Evolutionary conservation across 2,797 vertebrate species (phyloP).

Genomic region (Gymnoscopelus braueri): DNA sequence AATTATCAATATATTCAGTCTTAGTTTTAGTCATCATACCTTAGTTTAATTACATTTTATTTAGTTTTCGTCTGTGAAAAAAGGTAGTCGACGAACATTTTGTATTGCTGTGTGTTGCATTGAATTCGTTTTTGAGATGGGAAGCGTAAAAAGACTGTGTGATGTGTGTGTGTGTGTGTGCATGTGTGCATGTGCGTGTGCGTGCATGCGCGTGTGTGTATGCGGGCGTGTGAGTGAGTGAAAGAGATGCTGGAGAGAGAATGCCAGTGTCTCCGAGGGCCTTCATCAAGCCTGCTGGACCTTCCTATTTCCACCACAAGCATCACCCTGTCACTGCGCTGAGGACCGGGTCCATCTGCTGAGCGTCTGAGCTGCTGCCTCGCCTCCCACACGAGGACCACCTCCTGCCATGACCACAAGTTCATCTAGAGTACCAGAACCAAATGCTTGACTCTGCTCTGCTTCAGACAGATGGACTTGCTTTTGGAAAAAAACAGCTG

Average conservation of each 20-base stretch:
- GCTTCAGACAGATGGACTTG: constrained; percentile 61
- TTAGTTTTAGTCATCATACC: too few species aligned
- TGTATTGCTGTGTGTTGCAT: too few species aligned
- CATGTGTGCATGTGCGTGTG: too few species aligned
- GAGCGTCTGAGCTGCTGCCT: constrained; percentile 60
- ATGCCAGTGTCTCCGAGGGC: not conserved
- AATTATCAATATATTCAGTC: too few species aligned
- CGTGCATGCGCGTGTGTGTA: not conserved
- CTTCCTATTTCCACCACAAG: constrained; percentile 32
- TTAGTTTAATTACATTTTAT: too few species aligned
- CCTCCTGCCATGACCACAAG: constrained; percentile 59
- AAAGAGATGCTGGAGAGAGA: not conserved
- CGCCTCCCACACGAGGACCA: constrained; percentile 42
- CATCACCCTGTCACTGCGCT: constrained; percentile 42
- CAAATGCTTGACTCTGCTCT: constrained; percentile 47
- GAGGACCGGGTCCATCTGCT: constrained; percentile 71
- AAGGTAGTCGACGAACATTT: too few species aligned
- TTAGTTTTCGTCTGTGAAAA: too few species aligned
- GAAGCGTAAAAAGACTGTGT: too few species aligned
- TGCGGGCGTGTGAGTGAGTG: not conserved
- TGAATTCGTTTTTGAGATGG: too few species aligned
- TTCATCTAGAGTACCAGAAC: constrained; percentile 56
- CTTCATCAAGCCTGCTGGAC: not conserved
- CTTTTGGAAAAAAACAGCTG: constrained; percentile 34
- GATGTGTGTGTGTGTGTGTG: too few species aligned